phyloP scores from a whole-genome alignment of 2,797 vertebrate genomes.

The Sebastes aleutianus region DNA sequence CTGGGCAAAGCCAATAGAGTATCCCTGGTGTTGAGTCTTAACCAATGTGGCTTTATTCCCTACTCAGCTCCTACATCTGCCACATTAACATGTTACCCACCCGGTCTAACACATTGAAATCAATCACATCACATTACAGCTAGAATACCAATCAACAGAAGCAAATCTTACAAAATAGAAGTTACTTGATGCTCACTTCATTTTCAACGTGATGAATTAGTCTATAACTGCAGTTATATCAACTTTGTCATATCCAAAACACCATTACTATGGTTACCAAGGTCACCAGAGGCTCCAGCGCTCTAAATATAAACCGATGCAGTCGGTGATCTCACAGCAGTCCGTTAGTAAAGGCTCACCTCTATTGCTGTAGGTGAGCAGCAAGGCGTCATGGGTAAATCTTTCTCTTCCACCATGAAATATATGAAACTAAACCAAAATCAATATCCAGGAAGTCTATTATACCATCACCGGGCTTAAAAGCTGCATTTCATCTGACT shows the following conservation, averaged over 20 bases:
- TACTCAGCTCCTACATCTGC: neutral
- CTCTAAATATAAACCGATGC: constrained; percentile 57
- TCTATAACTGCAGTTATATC: neutral
- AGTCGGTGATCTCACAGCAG: constrained; percentile 41
- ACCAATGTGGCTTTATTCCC: too few species aligned
- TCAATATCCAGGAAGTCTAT: neutral
- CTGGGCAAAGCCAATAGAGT: too few species aligned
- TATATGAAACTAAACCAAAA: constrained; percentile 9
- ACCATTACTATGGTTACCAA: constrained; percentile 62
- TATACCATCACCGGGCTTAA: neutral
- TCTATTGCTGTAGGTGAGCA: constrained; percentile 38
- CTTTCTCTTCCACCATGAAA: constrained; percentile 15
- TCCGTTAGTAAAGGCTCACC: constrained; percentile 48
- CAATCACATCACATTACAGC: neutral
- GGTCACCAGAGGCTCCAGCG: constrained; percentile 42
- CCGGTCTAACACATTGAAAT: neutral
- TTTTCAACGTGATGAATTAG: neutral
- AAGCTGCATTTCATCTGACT: neutral
- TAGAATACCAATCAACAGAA: neutral
- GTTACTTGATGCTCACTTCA: neutral
- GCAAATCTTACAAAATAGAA: neutral
- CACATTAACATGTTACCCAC: neutral
- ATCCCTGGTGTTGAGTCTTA: too few species aligned
- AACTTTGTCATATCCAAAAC: constrained; percentile 40
- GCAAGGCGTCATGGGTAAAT: constrained; percentile 19